phyloP scores from a whole-genome alignment of 2,113 vertebrate genomes.

The Strix uralensis region DNA sequence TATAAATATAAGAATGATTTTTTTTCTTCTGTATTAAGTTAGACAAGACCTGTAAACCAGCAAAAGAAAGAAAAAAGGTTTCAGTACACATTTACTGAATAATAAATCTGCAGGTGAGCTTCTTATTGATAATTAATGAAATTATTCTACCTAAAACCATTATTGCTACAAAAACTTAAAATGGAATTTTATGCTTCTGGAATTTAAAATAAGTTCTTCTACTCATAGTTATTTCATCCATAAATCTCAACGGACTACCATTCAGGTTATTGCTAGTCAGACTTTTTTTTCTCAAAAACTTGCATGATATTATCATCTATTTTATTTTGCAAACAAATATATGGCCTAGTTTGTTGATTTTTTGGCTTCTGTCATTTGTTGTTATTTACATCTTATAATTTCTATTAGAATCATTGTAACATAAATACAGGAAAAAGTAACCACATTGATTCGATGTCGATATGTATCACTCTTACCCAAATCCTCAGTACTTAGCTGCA shows the following conservation, averaged over 20 bases:
- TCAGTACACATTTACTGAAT: neutral
- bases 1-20: neutral
- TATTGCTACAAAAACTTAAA: neutral
- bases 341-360: neutral
- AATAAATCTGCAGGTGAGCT: constrained; percentile 15
- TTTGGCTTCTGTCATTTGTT: neutral
- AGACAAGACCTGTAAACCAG: neutral
- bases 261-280: neutral
- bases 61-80: neutral
- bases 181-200: neutral
- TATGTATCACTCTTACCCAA: constrained; percentile 63
- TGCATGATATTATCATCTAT: neutral
- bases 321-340: neutral
- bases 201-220: constrained; percentile 4
- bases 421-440: neutral
- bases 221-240: neutral
- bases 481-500: constrained; percentile 72
- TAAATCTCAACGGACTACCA: neutral
- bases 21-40: neutral
- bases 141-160: constrained; percentile 10
- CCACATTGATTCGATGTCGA: neutral
- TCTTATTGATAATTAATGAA: constrained; percentile 48
- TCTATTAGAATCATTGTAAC: neutral
- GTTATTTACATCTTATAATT: neutral
- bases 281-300: neutral